Percentiles rank a stretch among this genome's conserved stretches.
Conservation (phyloP, 35 echinoderm and acorn worm species). For the Chiridota heheva region DNA sequence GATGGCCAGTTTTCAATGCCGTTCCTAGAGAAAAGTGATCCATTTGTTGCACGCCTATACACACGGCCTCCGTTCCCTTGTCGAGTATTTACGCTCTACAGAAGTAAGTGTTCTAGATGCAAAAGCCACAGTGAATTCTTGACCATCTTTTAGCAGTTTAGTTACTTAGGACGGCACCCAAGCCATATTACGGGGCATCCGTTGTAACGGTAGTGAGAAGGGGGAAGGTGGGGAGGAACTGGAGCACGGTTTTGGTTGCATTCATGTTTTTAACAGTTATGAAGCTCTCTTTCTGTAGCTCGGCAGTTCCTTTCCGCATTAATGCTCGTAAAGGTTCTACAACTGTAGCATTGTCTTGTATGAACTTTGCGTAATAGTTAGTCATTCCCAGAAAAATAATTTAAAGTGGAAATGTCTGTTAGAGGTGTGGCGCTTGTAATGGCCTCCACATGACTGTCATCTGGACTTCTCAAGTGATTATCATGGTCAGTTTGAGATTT, state of each 20-base stretch:
- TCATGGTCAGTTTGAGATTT: constrained; percentile 41
- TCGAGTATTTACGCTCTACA: constrained; percentile 48
- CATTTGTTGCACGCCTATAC: constrained; percentile 73
- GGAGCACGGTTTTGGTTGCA: constrained; percentile 17
- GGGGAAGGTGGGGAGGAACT: constrained; percentile 48
- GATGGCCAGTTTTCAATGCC: constrained; percentile 34
- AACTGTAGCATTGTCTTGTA: constrained; percentile 56
- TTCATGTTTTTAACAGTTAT: constrained; percentile 28
- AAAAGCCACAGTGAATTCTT: constrained; percentile 57
- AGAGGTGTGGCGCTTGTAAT: constrained; percentile 39
- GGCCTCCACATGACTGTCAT: constrained; percentile 40
- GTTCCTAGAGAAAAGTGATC: constrained; percentile 44
- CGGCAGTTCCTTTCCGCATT: constrained; percentile 20
- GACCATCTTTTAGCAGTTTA: constrained; percentile 41
- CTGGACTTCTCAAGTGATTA: constrained; percentile 13
- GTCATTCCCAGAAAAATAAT: constrained; percentile 35
- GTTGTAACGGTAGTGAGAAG: constrained; percentile 30
- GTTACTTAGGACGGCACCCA: constrained; percentile 63
- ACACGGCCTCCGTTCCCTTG: constrained; percentile 48
- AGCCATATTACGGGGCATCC: constrained; percentile 43
- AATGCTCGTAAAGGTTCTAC: constrained; percentile 50
- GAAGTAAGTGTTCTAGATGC: constrained; percentile 54
- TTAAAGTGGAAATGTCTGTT: constrained; percentile 19
- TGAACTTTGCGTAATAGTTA: constrained; percentile 51
- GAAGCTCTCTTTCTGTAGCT: constrained; percentile 29